These are phyloP conservation scores for Brotula barbata DNA, from an alignment of 2,797 vertebrate genomes.

Conservation along the genomic window DNA sequence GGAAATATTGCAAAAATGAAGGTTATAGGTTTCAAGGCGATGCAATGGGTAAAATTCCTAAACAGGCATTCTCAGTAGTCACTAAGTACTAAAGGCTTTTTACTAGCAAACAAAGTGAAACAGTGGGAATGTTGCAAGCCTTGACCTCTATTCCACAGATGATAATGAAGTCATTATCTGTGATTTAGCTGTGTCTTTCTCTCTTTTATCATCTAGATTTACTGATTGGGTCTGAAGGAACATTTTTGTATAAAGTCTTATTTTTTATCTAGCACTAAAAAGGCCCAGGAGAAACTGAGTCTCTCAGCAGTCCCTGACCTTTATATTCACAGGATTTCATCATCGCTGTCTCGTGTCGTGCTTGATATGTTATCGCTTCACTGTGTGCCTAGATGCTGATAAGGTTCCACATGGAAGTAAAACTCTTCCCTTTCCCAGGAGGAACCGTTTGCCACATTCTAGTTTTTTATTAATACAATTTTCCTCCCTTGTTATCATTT, in stretches of 20 bases:
- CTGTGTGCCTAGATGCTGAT: background rate
- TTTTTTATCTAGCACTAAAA: background rate
- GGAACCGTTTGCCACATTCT: background rate
- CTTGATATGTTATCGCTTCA: constrained; percentile 16
- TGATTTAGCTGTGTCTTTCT: no score
- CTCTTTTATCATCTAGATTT: no score
- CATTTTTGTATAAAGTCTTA: background rate
- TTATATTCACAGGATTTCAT: background rate
- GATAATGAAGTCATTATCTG: background rate
- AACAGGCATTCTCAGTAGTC: no score
- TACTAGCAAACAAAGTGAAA: no score
- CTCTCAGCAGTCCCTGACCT: constrained; percentile 2
- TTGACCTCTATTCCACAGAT: constrained; percentile 18
- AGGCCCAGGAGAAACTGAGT: background rate
- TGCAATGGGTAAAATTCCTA: constrained; percentile 1
- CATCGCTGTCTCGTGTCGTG: background rate
- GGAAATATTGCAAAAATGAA: background rate
- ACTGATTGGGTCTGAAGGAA: no score
- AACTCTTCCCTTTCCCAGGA: background rate
- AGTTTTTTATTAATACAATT: background rate
- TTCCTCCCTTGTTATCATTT: background rate
- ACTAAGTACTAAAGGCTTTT: no score
- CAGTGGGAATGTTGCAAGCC: background rate
- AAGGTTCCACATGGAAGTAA: background rate
- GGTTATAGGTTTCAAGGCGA: background rate